These are phyloP conservation scores for Cebuella pygmaea DNA, from an alignment of 2,797 vertebrate species.

Conservation along the genomic window DNA sequence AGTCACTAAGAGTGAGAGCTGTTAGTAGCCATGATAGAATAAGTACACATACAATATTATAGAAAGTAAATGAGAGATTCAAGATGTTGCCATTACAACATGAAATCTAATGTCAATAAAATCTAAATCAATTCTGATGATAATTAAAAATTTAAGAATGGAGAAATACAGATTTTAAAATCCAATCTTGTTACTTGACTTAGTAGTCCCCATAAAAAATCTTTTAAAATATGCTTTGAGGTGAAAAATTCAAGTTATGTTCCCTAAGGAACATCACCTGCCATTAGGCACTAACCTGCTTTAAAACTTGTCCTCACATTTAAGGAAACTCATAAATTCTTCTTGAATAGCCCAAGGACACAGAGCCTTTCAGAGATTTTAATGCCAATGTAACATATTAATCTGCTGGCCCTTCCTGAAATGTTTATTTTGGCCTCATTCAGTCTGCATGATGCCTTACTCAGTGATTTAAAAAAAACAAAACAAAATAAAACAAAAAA, in stretches of 20 bases:
- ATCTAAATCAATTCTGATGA: background rate
- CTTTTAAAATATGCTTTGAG: constrained; percentile 1
- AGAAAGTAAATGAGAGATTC: constrained; percentile 70
- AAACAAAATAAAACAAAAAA: background rate
- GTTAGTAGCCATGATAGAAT: constrained; percentile 58
- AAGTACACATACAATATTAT: constrained; percentile 43
- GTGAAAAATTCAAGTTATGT: background rate
- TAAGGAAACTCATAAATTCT: constrained; percentile 13
- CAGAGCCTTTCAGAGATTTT: background rate
- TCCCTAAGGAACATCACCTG: background rate
- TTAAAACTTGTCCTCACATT: constrained; percentile 2
- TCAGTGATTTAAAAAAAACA: background rate
- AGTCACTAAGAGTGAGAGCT: constrained; percentile 50
- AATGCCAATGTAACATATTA: background rate
- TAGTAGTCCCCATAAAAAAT: background rate
- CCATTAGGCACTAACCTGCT: background rate
- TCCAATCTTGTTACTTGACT: constrained; percentile 14
- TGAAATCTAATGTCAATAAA: constrained; percentile 6
- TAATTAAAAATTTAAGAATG: constrained; percentile 17
- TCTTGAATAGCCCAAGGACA: background rate
- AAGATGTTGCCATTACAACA: constrained; percentile 51
- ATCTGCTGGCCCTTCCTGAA: background rate
- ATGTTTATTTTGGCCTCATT: background rate
- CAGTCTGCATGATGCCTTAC: background rate
- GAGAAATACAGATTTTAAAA: constrained; percentile 47